phyloP scores from a whole-genome alignment of 2,797 vertebrate species.

The Coccyzus lansbergi region DNA sequence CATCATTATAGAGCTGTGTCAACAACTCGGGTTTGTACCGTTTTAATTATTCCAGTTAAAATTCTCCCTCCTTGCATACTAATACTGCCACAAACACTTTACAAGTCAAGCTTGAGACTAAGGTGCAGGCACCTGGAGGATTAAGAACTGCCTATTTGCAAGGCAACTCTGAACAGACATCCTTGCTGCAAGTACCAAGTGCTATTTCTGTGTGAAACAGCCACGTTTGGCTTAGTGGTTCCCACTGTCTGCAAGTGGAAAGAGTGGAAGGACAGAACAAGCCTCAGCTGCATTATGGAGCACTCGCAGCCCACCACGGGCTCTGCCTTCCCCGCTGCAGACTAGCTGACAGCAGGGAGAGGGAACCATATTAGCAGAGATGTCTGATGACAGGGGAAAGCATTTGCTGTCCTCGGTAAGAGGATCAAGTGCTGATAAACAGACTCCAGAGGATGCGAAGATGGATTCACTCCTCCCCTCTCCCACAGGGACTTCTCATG shows the following conservation, averaged over 20 bases:
- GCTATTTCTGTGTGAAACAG: neutral
- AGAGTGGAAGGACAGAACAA: neutral
- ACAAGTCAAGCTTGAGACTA: neutral
- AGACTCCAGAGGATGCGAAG: conserved; percentile 5
- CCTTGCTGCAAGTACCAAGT: neutral
- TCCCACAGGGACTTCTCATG: conserved; percentile 20
- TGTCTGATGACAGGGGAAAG: neutral
- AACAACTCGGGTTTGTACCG: neutral
- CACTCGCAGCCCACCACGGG: neutral
- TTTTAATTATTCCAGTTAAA: neutral
- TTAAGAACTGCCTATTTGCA: neutral
- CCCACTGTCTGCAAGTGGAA: neutral
- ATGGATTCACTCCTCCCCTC: neutral
- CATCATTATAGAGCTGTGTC: neutral
- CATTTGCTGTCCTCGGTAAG: neutral
- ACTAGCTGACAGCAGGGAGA: neutral
- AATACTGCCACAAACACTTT: neutral
- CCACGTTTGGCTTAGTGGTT: neutral
- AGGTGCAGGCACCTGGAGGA: neutral
- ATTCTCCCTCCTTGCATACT: neutral
- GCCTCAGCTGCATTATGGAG: neutral
- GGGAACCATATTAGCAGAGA: neutral
- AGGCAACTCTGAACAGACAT: neutral
- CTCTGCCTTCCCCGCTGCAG: neutral
- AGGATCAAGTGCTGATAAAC: conserved; percentile 25